Base-by-base conservation (phyloP, 2,888 invertebrate species). In the Caprella mutica region DNA sequence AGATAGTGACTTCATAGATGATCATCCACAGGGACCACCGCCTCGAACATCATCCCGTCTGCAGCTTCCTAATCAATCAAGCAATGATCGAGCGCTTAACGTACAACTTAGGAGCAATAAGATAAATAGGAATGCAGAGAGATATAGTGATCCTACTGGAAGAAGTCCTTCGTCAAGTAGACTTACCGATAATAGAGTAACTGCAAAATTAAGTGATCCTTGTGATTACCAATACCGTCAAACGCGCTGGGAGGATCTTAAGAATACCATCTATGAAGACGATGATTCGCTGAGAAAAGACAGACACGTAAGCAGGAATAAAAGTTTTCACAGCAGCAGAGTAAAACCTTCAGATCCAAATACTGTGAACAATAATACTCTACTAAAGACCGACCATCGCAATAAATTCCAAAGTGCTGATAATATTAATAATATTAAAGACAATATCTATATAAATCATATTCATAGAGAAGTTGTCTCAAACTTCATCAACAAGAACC, bases 241-340 rank as follows among this genome's bases (percentile, higher is more conserved):
- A 27, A 48, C 30, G 17, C 48, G 48, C 8, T 48, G 48, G 48
- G 30, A 48, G 19, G 48, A 48, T 17, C 27, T 48, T 3, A 27
- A 30, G 17, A 21, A 48, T 24, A 48, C 30, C 30, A 48, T 48
- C 19, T 48, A 48, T 21, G 48, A 48, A 30, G 29, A 48, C 27
- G 48, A 48, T 30, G 44, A 44, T 26, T 30, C 48, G 9, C 30
- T 24, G 2, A 27, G 30, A 3, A 19, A 27, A 19, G 30, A 30
- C 19, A 27, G 29, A 17, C 46, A 48, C 27, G 48, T 48, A 19
- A 48, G 48, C 30, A 9, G 48, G 23, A 48, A 48, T 21, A 48
- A 48, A 30, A 48, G 48, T 30, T 48, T 48, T 30, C 48, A 48
- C 19, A 48, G 19, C 30, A 48, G 48, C 23, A n/a, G n/a, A n/a